Evolutionary conservation across 37 sponge, comb jelly and placozoan genomes (phyloP).

Genomic region (Lycopodina hypogea): DNA sequence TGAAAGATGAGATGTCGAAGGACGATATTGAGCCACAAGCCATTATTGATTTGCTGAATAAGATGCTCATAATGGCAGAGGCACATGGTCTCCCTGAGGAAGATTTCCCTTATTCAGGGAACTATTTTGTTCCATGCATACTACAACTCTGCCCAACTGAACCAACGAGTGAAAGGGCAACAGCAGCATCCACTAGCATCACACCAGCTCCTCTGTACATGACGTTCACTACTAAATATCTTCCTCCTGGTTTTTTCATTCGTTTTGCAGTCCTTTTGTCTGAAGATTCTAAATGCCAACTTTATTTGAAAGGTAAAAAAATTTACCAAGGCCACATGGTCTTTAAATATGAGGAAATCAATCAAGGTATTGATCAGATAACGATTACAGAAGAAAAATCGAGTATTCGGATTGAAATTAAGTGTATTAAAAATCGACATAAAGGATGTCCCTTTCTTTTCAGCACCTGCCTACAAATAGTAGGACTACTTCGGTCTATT

Average conservation of each 20-base stretch:
- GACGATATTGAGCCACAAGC: too few species aligned
- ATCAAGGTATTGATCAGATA: constrained; percentile 16
- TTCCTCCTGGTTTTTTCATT: too few species aligned
- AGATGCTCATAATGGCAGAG: constrained; percentile 13
- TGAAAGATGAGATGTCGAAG: too few species aligned
- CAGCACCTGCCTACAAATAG: not conserved
- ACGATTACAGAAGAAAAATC: not conserved
- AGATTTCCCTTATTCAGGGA: not conserved
- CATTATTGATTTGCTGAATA: too few species aligned
- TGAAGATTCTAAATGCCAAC: not conserved
- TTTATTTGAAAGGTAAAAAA: constrained; percentile 13
- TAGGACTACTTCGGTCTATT: not conserved
- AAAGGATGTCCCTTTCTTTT: not conserved
- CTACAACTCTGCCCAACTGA: not conserved
- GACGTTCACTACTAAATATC: constrained; percentile 16
- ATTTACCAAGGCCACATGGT: constrained; percentile 26
- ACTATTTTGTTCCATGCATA: constrained; percentile 39
- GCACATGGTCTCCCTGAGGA: not conserved
- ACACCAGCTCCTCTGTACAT: constrained; percentile 39
- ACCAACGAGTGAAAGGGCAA: not conserved
- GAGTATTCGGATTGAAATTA: constrained; percentile 15
- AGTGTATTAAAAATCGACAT: not conserved
- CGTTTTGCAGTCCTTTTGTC: constrained; percentile 34
- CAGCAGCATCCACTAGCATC: not conserved
- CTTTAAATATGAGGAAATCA: constrained; percentile 10